Evolutionary conservation across 2,113 vertebrate species (phyloP).

Genomic region (Acinonyx jubatus): DNA sequence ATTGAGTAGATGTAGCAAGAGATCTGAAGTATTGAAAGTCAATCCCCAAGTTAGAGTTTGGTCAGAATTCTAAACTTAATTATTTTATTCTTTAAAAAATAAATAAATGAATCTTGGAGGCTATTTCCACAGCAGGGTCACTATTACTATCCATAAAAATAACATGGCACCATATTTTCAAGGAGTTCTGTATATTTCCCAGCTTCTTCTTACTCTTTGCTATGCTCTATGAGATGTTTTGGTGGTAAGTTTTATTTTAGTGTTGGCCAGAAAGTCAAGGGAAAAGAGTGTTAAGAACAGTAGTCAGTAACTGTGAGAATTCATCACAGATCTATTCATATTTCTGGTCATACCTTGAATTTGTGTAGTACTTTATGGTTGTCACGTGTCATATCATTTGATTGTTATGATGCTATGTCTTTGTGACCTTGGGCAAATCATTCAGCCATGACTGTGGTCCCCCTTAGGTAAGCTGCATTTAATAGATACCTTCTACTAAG

Average conservation of each 20-base stretch:
- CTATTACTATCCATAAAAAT: background rate
- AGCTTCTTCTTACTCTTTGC: background rate
- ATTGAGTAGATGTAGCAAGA: background rate
- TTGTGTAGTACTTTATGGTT: background rate
- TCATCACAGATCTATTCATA: background rate
- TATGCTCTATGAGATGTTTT: background rate
- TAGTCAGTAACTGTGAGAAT: background rate
- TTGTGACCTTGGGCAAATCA: background rate
- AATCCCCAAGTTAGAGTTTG: background rate
- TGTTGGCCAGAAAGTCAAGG: background rate
- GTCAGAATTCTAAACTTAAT: conserved; percentile 28
- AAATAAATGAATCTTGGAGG: background rate
- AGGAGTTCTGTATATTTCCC: background rate
- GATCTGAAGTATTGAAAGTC: background rate
- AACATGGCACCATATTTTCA: background rate
- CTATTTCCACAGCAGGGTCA: background rate
- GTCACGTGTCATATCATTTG: background rate
- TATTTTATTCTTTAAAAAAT: conserved; percentile 24
- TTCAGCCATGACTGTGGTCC: background rate
- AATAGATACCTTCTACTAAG: conserved; percentile 8
- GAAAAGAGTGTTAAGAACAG: background rate
- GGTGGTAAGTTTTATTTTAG: background rate
- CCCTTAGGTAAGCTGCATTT: background rate
- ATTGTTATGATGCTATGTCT: background rate
- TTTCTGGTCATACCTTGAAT: background rate